phyloP scores from a whole-genome alignment of 2,113 vertebrate genomes.

The Phylloscopus trochiloides region DNA sequence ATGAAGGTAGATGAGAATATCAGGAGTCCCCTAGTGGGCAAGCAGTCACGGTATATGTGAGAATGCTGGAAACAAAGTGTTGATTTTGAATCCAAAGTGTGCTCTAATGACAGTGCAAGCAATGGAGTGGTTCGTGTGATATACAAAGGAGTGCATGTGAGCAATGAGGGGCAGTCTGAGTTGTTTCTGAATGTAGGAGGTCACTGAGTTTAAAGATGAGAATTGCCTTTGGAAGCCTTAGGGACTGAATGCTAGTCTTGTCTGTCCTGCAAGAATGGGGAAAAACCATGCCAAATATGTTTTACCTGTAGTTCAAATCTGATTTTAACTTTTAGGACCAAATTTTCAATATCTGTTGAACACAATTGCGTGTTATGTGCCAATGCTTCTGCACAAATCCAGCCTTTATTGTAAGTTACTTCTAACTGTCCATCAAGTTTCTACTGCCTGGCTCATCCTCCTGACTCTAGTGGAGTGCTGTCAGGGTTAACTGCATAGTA shows the following conservation, averaged over 20 bases:
- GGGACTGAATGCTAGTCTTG: not conserved
- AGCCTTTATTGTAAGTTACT: not conserved
- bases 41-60: not conserved
- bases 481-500: not conserved
- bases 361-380: not conserved
- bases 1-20: conserved; percentile 15
- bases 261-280: not conserved
- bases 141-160: not conserved
- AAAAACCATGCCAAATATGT: not conserved
- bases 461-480: not conserved
- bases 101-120: not conserved
- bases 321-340: not conserved
- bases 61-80: not conserved
- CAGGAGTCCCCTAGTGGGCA: not conserved
- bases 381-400: not conserved
- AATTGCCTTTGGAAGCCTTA: not conserved
- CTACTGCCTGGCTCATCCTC: not conserved
- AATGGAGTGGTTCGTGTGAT: not conserved
- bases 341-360: not conserved
- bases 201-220: accelerated
- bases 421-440: not conserved
- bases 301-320: not conserved
- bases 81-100: not conserved
- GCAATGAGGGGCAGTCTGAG: not conserved
- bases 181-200: not conserved